Base-by-base conservation (phyloP, 1,140 invertebrate species). In the Bathynomus jamesi region DNA sequence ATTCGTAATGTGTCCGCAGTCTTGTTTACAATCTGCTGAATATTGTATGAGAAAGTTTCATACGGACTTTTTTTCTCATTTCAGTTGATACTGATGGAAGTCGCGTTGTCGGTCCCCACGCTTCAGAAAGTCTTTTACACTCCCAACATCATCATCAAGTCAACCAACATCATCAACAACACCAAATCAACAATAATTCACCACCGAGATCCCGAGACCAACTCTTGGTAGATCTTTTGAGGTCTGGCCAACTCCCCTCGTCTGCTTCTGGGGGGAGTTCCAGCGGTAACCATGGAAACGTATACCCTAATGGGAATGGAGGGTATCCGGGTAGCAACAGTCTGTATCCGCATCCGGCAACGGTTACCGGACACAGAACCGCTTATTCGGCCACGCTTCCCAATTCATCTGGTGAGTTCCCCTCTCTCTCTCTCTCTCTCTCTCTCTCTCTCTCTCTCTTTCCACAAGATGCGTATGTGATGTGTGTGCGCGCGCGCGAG, bases 331-430 rank as follows among this genome's bases (percentile, higher is more conserved):
- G 28, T 53, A 21, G 27, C 46, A 69, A 40, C 46, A 70, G 70
- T 31, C 68, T 29, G 21, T 64, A 68, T 31, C 63, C 63, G n/a
- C 72, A 74, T 60, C 72, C 72, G 5, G 75, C 75, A 25, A 70
- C 75, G 11, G 69, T 71, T 40, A 32, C 75, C 46, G 75, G 75
- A 8, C 75, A 76, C 67, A 67, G 75, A 28, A 76, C 75, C 17
- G 72, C 75, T 31, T 76, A 76, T 70, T 67, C 72, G 1, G 60
- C 72, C 2, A 63, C 61, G 11, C 61, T 63, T 4, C 21, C 61
- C 30, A 24, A 32, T 32, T 67, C 32, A 40, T 40, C 24, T 7
- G 24, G 31, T 63, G 10, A 62, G 40, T 21, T 21, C n/a, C 29
- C 28, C 60, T 30, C 11, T 65, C 24, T 65, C 31, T 60, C 4